A percentile compares a stretch with the other conserved stretches of the same genome.
These are phyloP conservation scores for Dicyrtomina minuta DNA, from an alignment of 2,888 invertebrate species.

Conservation along the genomic window DNA sequence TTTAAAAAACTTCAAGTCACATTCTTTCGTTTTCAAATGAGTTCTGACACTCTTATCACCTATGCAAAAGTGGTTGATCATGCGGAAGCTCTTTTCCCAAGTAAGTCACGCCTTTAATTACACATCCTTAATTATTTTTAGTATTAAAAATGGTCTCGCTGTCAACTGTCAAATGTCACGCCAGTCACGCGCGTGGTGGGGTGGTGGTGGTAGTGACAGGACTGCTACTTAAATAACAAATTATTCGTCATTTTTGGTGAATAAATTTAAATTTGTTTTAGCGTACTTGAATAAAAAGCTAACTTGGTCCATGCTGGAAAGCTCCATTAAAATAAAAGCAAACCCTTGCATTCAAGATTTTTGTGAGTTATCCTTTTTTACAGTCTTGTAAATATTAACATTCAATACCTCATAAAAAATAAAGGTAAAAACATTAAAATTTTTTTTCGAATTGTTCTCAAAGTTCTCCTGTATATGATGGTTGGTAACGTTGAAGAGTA, in stretches of 20 bases:
- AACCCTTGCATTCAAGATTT: constrained; percentile 28
- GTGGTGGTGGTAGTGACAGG: no score
- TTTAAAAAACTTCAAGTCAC: constrained; percentile 12
- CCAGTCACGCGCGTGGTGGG: no score
- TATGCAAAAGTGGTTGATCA: background rate
- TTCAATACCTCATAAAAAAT: no score
- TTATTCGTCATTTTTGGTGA: background rate
- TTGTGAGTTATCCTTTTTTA: no score
- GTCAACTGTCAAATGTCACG: no score
- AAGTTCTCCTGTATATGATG: constrained; percentile 22
- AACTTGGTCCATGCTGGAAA: constrained; percentile 13
- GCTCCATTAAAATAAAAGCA: constrained; percentile 17
- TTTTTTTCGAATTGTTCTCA: no score
- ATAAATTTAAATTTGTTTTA: background rate
- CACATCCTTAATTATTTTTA: background rate
- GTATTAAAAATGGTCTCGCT: background rate
- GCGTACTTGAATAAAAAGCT: background rate
- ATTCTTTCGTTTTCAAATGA: constrained; percentile 18
- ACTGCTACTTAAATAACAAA: background rate
- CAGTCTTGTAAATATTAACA: background rate
- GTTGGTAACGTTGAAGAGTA: background rate
- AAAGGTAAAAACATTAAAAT: no score
- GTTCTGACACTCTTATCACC: background rate
- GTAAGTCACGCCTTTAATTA: background rate
- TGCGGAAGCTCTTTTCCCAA: constrained; percentile 19